Base-by-base conservation (phyloP, 2,113 vertebrate genomes). In the Phylloscopus trochiloides region DNA sequence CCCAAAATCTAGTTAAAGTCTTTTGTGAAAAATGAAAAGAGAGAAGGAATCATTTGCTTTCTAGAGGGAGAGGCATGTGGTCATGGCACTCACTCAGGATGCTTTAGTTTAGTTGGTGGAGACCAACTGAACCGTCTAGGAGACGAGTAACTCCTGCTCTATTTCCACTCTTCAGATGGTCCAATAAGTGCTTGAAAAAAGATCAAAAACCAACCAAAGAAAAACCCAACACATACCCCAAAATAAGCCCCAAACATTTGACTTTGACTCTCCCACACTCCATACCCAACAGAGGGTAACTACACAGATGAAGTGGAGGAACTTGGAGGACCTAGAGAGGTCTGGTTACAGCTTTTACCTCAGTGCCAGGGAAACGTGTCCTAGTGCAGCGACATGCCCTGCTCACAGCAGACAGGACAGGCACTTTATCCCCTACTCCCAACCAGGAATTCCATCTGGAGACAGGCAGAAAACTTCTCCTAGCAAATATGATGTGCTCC, bases 281-380 rank as follows among this genome's bases (percentile, higher is more conserved):
- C 45, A 55, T 32, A 31, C 21, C 15, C 25, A 18, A 2, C 0
- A 77, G 43, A 25, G 3, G 4, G 17, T 10, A 50, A 40, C 25
- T 70, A 29, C 1, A 0, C 20, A 47, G 40, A 45, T 18, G 12
- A 78, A 45, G 7, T 9, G 3, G 11, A 59, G 6, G 29, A 92
- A 63, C 26, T 55, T 2, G 2, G 25, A 65, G 40, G 29, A 75
- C 24, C 13, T 32, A 19, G 16, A 61, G 52, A 70, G 10, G 4
- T 26, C 29, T 40, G 25, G 14, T 82, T 71, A 75, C 7, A 72
- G 34, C 24, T 68, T 34, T 59, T n/a, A 42, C 45, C n/a, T 31
- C 12, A 2, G 17, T 20, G 4, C 11, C n/a, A 54, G 5, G 5
- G 24, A 81, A 54, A 29, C 3, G 2, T 0, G 1, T 67, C 48